These are phyloP conservation scores for Hydropsyche betteni DNA, from an alignment of 2,888 invertebrate species.

Conservation along the genomic window DNA sequence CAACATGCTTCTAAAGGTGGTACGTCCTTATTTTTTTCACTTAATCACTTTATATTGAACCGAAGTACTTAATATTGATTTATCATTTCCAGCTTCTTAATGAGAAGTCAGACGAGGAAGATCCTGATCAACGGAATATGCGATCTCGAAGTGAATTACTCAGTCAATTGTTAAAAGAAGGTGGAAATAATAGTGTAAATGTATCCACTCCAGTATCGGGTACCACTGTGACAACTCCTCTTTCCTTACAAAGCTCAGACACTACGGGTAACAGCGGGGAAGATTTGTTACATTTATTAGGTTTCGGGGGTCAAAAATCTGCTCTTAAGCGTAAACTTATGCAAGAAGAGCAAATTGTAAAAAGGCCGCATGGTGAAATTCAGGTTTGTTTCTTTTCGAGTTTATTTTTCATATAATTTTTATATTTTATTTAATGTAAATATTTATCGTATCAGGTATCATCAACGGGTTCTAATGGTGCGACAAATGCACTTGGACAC, in stretches of 20 bases:
- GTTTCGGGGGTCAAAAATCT: constrained; percentile 51
- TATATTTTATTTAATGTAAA: not conserved
- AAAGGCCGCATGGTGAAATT: constrained; percentile 56
- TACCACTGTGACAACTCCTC: constrained; percentile 1
- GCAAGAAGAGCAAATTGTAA: constrained; percentile 50
- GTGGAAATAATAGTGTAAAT: constrained; percentile 51
- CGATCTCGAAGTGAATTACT: constrained; percentile 65
- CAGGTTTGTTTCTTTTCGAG: constrained; percentile 56
- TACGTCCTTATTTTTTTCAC: constrained; percentile 37
- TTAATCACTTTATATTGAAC: constrained; percentile 5
- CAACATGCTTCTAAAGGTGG: constrained; percentile 69
- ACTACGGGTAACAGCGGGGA: constrained; percentile 32
- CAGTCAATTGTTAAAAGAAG: constrained; percentile 62
- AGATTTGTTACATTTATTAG: constrained; percentile 49
- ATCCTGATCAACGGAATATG: constrained; percentile 67
- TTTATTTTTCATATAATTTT: not conserved
- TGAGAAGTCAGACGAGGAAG: constrained; percentile 83
- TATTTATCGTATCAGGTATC: constrained; percentile 61
- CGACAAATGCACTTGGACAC: constrained; percentile 54
- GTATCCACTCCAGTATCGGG: constrained; percentile 58
- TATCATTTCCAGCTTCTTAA: constrained; percentile 73
- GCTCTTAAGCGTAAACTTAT: constrained; percentile 61
- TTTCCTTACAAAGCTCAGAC: not conserved
- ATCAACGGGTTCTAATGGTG: constrained; percentile 66
- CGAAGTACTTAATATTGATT: constrained; percentile 37